Base-by-base conservation (phyloP, 2,888 invertebrate species). In the Lycia hirtaria region DNA sequence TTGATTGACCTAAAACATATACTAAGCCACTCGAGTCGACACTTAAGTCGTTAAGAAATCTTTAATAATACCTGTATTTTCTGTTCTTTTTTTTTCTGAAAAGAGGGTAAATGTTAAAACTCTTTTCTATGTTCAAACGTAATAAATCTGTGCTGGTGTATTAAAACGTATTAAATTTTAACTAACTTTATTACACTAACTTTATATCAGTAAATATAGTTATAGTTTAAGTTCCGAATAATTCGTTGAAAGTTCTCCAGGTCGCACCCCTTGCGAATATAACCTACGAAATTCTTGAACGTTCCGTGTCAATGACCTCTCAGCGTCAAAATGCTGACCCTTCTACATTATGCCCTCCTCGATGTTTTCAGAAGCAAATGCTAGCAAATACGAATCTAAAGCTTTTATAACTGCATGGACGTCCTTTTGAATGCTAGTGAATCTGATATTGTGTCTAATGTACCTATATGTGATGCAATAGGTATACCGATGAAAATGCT, bases 301-400 rank as follows among this genome's bases (percentile, higher is more conserved):
- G 55, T 59, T 61, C 43, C 55, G 48, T 67, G 68, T 71, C 71
- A 71, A 68, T 67, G 71, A 69, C 68, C 71, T 64, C 65, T 58
- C 60, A 67, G 68, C 69, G 66, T 68, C 64, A 68, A 65, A 67
- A 62, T 58, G 61, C 63, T 68, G 66, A 67, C 68, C 69, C 66
- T 67, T 65, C 62, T 56, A 45, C 22, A 51, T 49, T 63, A 37
- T 60, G 62, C 67, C 64, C 62, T 56, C 44, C 56, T 37, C 50
- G 35, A 48, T 62, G 55, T 56, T 66, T 54, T 53, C 52, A 62
- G 41, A 49, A 59, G 44, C 44, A 56, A 54, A 51, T 53, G 41
- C 45, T 56, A 47, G 47, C 48, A 53, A 58, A 53, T 52, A 57
- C 35, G 17, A 35, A 51, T 41, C 15, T 26, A 41, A 41, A 47